Conservation (phyloP, 2,113 vertebrate genomes). For the Oryzias celebensis region DNA sequence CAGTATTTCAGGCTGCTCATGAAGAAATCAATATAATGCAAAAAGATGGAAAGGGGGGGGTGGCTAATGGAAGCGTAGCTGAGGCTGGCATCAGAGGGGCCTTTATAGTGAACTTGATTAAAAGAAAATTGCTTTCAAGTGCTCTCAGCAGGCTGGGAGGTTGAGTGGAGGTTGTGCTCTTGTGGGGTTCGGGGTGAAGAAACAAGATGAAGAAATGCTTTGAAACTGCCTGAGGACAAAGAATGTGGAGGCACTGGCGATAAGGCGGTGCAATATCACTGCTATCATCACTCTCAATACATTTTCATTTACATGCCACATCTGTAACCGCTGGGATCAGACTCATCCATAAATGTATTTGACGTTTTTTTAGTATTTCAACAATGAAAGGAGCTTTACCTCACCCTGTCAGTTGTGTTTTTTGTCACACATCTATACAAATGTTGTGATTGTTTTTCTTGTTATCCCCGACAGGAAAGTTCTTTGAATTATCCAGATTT, state of each 20-base stretch:
- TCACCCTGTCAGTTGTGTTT: too few species aligned
- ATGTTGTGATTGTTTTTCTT: too few species aligned
- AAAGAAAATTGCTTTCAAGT: constrained; percentile 79
- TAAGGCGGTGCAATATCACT: constrained; percentile 42
- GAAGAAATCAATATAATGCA: constrained; percentile 66
- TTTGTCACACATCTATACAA: too few species aligned
- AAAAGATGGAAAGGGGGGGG: constrained; percentile 20
- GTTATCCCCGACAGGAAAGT: too few species aligned
- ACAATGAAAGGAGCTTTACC: background rate
- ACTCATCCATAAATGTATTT: background rate
- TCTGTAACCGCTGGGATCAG: constrained; percentile 11
- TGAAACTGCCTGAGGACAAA: constrained; percentile 63
- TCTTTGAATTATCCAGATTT: constrained; percentile 36
- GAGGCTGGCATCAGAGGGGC: constrained; percentile 70
- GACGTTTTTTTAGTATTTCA: background rate
- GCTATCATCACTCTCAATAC: constrained; percentile 47
- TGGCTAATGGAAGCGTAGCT: constrained; percentile 52
- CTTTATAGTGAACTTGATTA: constrained; percentile 77
- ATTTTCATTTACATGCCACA: constrained; percentile 39
- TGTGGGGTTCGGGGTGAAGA: constrained; percentile 56
- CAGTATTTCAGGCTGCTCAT: constrained; percentile 58
- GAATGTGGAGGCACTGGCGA: constrained; percentile 48
- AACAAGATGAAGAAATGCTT: constrained; percentile 68
- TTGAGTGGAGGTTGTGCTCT: constrained; percentile 61
- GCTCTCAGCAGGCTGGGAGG: constrained; percentile 70